Evolutionary conservation across 92 coral and sea anemone species (phyloP).

Genomic region (Diadumene lineata): DNA sequence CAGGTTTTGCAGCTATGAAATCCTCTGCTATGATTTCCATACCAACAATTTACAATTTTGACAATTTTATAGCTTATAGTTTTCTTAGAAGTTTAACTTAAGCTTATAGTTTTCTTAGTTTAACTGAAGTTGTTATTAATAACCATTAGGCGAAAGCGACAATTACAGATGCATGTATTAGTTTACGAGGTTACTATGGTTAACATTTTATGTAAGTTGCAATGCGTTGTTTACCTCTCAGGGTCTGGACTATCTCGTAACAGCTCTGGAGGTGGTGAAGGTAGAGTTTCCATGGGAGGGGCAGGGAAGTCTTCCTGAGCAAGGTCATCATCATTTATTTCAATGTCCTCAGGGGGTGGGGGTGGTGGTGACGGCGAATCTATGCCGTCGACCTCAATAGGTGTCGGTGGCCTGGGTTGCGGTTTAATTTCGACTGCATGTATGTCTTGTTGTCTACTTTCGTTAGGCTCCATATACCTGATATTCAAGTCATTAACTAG

Average conservation of each 20-base stretch:
- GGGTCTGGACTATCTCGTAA: slow-evolving; percentile 55
- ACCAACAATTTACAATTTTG: too few relatives aligned
- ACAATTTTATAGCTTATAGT: too few relatives aligned
- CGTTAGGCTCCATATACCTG: slow-evolving; percentile 23
- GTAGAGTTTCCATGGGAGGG: slow-evolving; percentile 79
- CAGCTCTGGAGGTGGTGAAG: slow-evolving; percentile 90
- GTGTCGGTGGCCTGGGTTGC: slow-evolving; percentile 84
- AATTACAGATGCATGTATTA: background rate
- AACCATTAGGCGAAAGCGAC: background rate
- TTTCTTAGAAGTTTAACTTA: too few relatives aligned
- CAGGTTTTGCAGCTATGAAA: too few relatives aligned
- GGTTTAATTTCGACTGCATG: slow-evolving; percentile 66
- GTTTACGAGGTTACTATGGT: background rate
- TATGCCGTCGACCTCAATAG: slow-evolving; percentile 76
- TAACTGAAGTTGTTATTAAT: background rate
- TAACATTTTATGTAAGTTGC: background rate
- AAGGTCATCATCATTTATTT: slow-evolving; percentile 42
- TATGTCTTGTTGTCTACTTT: slow-evolving; percentile 6
- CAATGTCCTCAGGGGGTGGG: slow-evolving; percentile 71
- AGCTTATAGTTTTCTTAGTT: too few relatives aligned
- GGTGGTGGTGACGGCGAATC: slow-evolving; percentile 81
- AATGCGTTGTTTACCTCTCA: slow-evolving; percentile 32
- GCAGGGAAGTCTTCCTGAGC: slow-evolving; percentile 83
- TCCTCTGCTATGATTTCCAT: too few relatives aligned
- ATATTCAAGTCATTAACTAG: slow-evolving; percentile 20